Evolutionary conservation across 1,140 invertebrate species (phyloP).

Genomic region (Pseudomyrmex dendroicus): DNA sequence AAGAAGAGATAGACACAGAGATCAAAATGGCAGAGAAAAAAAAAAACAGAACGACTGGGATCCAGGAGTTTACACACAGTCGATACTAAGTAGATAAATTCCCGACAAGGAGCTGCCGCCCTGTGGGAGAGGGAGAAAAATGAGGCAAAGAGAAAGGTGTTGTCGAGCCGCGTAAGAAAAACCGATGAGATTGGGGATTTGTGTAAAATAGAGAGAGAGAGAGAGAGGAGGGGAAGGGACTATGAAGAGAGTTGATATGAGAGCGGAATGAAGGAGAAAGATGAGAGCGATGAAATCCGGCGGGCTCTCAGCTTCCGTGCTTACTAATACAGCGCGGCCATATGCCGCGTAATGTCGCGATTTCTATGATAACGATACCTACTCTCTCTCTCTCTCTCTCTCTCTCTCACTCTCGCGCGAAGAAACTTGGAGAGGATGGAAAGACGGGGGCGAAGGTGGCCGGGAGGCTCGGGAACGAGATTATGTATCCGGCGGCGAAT

Average conservation of each 20-base stretch:
- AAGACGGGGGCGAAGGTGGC: neutral
- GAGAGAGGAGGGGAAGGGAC: neutral
- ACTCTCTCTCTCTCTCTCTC: conserved; percentile 21
- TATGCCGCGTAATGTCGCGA: conserved; percentile 73
- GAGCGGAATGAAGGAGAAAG: neutral
- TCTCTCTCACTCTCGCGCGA: neutral
- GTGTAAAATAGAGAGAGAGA: too few species aligned
- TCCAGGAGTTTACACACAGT: conserved; percentile 44
- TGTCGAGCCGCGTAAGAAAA: conserved; percentile 3
- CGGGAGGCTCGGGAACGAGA: conserved; percentile 20
- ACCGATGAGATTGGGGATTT: neutral
- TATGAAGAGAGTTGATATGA: neutral
- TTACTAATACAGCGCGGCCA: conserved; percentile 70
- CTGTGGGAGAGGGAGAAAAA: neutral
- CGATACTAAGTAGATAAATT: conserved; percentile 61
- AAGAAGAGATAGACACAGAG: neutral
- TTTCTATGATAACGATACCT: conserved; percentile 74
- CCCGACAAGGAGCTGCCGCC: conserved; percentile 32
- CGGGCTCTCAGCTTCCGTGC: conserved; percentile 42
- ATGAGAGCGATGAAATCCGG: conserved; percentile 62
- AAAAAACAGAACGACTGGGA: conserved; percentile 25
- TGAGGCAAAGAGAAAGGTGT: conserved; percentile 35
- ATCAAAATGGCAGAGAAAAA: neutral
- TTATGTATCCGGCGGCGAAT: conserved; percentile 57
- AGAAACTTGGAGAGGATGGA: conserved; percentile 20